Evolutionary conservation across 2,888 invertebrate genomes (phyloP), one percentile per base, ranked within the genome.

Genomic region (Orthosia incerta): DNA sequence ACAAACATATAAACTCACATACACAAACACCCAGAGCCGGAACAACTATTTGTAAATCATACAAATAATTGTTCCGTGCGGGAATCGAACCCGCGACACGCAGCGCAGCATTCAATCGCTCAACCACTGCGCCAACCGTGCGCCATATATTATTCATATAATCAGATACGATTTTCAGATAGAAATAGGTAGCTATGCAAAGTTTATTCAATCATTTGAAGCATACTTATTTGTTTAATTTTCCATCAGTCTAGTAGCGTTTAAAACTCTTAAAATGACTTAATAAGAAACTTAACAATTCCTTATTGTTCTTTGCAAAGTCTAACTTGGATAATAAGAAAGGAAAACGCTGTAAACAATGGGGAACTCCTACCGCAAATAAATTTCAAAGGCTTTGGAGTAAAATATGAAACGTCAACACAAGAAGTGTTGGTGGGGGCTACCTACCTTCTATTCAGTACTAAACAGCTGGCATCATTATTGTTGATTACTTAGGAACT

Each of bases 351-450:
- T 15, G 2, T 16, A 48, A 53, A 74, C n/a, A 57, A 63, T 39
- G 1, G 13, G 1, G 12, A 62, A 62, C 31, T 80, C 46, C 3
- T 0, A 50, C 50, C 50, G 5, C 31, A 51, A 62, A 74, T 51
- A n/a, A 62, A 75, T 62, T 51, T 39, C 13, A 50, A 48, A 74
- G 13, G 18, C 46, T 56, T 65, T 16, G 18, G 1, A 66, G 12
- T 66, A 2, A 48, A 76, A 61, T 67, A 26, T 69, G 50, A 77
- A 77, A 55, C 18, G 31, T 51, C 66, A 82, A 61, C 69, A 56
- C 66, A 82, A 46, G 9, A 23, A 12, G 0, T 39, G 31, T 31
- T 55, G 48, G 48, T 51, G n/a, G 18, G 51, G 53, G 55, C 53
- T 39, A 39, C 26, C 53, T 39, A 39, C 26, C 18, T 20, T 15